Conservation (phyloP, 1,140 invertebrate genomes). For the Drosophila sp. region DNA sequence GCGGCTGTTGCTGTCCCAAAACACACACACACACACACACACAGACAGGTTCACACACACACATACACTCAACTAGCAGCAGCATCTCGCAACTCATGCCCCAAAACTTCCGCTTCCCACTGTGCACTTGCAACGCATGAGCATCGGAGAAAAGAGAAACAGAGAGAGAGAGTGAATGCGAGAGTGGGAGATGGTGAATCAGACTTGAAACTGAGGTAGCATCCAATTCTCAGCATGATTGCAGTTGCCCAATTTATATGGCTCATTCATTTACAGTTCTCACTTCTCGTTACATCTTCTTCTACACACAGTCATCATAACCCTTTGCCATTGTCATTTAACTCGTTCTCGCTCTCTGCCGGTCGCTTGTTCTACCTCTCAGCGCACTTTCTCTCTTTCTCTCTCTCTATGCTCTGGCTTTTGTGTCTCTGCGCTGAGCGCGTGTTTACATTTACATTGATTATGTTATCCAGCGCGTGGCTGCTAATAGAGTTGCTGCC, state of each 20-base stretch:
- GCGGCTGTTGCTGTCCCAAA: conserved; percentile 76
- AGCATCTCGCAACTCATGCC: conserved; percentile 36
- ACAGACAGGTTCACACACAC: too few species aligned
- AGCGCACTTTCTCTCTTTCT: conserved; percentile 22
- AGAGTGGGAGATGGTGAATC: conserved; percentile 5
- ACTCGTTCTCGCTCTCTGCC: conserved; percentile 40
- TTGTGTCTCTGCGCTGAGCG: conserved; percentile 39
- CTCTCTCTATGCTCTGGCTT: conserved; percentile 23
- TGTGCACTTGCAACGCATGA: conserved; percentile 52
- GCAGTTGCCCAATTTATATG: conserved; percentile 59
- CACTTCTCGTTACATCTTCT: conserved; percentile 61
- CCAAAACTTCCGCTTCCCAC: conserved; percentile 73
- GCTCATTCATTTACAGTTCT: conserved; percentile 65
- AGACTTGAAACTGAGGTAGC: background rate
- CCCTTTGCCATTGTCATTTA: conserved; percentile 47
- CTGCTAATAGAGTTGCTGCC: conserved; percentile 75
- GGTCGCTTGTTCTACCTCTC: conserved; percentile 11
- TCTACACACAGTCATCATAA: conserved; percentile 50
- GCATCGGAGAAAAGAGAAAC: background rate
- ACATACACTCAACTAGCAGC: background rate
- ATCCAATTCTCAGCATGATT: conserved; percentile 28
- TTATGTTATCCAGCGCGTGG: conserved; percentile 71
- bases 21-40: conserved; percentile 52
- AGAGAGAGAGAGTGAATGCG: conserved; percentile 9
- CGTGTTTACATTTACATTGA: conserved; percentile 81